A percentile compares a stretch with the other conserved stretches of the same genome.
Evolutionary conservation across 2,797 vertebrate species (phyloP).

Genomic region (Clangula hyemalis): DNA sequence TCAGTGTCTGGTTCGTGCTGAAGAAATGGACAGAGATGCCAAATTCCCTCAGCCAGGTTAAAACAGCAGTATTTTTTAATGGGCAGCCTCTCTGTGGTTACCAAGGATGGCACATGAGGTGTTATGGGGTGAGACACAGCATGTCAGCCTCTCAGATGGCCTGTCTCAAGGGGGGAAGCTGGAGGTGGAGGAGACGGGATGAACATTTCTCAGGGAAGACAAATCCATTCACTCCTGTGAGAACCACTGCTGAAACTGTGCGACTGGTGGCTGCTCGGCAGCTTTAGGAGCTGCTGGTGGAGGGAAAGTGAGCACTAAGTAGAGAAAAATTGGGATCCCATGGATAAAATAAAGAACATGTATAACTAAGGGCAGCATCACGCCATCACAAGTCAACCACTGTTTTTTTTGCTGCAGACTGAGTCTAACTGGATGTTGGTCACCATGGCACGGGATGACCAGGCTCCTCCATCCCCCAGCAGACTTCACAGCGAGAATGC

Average conservation of each 20-base stretch:
- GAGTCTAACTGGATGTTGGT: neutral
- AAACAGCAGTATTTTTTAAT: neutral
- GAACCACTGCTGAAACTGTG: fast-evolving
- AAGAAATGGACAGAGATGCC: neutral
- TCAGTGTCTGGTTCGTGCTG: fast-evolving
- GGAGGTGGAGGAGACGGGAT: neutral
- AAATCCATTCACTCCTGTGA: neutral
- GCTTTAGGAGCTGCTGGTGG: neutral
- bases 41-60: neutral
- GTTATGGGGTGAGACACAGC: neutral
- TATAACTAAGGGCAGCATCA: neutral
- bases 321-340: neutral
- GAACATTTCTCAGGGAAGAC: neutral
- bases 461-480: neutral
- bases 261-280: neutral
- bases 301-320: neutral
- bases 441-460: neutral
- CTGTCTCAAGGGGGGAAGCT: neutral
- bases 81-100: neutral
- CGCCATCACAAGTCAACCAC: neutral
- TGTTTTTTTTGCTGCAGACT: neutral
- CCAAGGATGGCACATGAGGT: neutral
- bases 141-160: neutral
- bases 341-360: neutral
- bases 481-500: neutral